Percentiles rank a stretch among this genome's conserved stretches.
Evolutionary conservation across 2,113 vertebrate genomes (phyloP).

Genomic region (Pholis gunnellus): DNA sequence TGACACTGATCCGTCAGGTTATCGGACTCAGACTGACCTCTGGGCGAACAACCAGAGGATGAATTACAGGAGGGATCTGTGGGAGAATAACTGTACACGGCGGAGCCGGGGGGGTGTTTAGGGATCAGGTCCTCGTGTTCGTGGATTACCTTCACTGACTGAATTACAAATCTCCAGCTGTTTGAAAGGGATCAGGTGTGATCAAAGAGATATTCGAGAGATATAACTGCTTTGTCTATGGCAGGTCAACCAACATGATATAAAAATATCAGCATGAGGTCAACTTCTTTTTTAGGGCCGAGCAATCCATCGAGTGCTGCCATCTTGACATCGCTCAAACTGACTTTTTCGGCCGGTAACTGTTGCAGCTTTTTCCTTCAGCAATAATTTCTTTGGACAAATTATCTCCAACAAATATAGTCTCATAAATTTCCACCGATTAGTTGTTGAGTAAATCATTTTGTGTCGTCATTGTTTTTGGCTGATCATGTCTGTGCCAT

Average conservation of each 20-base stretch:
- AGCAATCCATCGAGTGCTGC: not conserved
- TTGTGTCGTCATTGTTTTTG: not conserved
- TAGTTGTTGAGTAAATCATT: not conserved
- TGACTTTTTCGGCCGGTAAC: not conserved
- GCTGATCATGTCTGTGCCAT: not conserved
- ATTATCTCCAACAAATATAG: not conserved
- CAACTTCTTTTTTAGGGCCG: not conserved
- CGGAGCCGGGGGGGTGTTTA: not conserved
- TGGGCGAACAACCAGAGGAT: conserved; percentile 13
- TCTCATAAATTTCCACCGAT: not conserved
- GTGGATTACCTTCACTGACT: conserved; percentile 30
- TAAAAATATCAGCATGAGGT: not conserved
- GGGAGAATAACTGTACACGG: conserved; percentile 12
- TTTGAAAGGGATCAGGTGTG: not conserved
- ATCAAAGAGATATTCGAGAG: not conserved
- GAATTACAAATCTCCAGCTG: conserved; percentile 34
- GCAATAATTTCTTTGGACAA: too few species aligned
- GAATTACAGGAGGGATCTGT: conserved; percentile 35
- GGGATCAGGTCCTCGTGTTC: conserved; percentile 3
- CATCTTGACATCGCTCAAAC: not conserved
- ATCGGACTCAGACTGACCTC: conserved; percentile 32
- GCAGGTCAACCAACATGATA: not conserved
- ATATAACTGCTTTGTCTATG: not conserved
- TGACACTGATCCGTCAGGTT: conserved; percentile 65
- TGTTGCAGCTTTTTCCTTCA: too few species aligned